phyloP scores from a whole-genome alignment of 2,888 invertebrate species.

The Bembecia ichneumoniformis region DNA sequence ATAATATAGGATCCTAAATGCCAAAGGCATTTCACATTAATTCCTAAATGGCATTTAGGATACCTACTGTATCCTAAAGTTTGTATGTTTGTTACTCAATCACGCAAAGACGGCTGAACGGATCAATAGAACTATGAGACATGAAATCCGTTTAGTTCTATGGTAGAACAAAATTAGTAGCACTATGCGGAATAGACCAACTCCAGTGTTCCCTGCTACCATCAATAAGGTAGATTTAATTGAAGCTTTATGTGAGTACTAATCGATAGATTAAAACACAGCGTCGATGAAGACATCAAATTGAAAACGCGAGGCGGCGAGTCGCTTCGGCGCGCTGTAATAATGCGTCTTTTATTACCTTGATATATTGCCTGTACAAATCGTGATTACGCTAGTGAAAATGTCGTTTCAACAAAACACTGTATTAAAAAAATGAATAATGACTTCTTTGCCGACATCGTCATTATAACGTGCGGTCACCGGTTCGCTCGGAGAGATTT shows the following conservation, averaged over 20 bases:
- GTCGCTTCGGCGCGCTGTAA: conserved; percentile 28
- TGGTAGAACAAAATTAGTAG: no score
- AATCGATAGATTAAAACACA: conserved; percentile 18
- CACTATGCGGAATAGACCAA: no score
- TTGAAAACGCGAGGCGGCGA: conserved; percentile 52
- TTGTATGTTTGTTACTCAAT: no score
- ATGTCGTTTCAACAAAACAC: conserved; percentile 70
- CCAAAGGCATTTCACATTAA: no score
- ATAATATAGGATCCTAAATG: no score
- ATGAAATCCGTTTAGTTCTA: no score
- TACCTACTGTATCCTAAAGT: no score
- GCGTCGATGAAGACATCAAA: conserved; percentile 55
- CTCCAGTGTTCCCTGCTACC: no score
- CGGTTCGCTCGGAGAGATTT: conserved; percentile 49
- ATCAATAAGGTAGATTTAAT: no score
- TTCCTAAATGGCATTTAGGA: no score
- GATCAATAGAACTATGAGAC: no score
- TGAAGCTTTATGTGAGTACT: conserved; percentile 2
- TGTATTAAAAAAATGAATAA: conserved; percentile 72
- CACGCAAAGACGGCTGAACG: no score
- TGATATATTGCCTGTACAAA: conserved; percentile 64
- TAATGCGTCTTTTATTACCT: conserved; percentile 57
- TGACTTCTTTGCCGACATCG: conserved; percentile 65
- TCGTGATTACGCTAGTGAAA: conserved; percentile 69
- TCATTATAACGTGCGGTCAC: conserved; percentile 62